Evolutionary conservation across 2,113 vertebrate species (phyloP).

Genomic region (Chaetodon trifascialis): DNA sequence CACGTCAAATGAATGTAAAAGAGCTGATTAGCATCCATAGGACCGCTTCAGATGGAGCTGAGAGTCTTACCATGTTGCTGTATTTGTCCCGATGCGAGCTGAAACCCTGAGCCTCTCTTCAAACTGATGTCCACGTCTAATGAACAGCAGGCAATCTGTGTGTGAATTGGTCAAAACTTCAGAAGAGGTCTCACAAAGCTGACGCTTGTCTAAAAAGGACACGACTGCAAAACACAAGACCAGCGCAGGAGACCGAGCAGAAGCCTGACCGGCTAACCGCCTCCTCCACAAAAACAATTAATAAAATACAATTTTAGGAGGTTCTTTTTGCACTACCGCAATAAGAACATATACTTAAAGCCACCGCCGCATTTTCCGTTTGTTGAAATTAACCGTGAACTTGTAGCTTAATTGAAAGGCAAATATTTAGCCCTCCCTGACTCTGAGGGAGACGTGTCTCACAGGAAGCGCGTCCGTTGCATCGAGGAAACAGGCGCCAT

Average conservation of each 20-base stretch:
- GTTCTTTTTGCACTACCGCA: accelerated
- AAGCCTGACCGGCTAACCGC: conserved; percentile 61
- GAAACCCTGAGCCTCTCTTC: conserved; percentile 38
- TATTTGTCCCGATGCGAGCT: conserved; percentile 11
- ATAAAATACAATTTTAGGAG: accelerated
- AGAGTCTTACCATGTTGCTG: conserved; percentile 79
- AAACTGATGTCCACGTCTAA: conserved; percentile 66
- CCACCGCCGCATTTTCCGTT: accelerated
- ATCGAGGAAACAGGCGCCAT: conserved; percentile 72
- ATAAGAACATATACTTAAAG: accelerated
- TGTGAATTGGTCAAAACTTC: conserved; percentile 54
- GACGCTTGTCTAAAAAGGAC: conserved; percentile 83
- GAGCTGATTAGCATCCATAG: background rate
- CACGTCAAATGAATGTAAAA: conserved; percentile 19
- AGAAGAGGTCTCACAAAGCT: conserved; percentile 67
- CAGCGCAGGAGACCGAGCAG: conserved; percentile 38
- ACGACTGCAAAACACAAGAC: conserved; percentile 82
- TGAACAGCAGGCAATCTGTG: conserved; percentile 6
- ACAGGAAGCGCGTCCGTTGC: conserved; percentile 34
- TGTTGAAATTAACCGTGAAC: accelerated
- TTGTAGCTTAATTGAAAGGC: conserved; percentile 37
- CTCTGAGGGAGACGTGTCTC: conserved; percentile 73
- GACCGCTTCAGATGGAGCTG: background rate
- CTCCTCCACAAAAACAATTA: background rate
- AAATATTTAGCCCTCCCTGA: background rate